Base-by-base conservation (phyloP, 2,797 vertebrate genomes). In the Buceros bicornis region DNA sequence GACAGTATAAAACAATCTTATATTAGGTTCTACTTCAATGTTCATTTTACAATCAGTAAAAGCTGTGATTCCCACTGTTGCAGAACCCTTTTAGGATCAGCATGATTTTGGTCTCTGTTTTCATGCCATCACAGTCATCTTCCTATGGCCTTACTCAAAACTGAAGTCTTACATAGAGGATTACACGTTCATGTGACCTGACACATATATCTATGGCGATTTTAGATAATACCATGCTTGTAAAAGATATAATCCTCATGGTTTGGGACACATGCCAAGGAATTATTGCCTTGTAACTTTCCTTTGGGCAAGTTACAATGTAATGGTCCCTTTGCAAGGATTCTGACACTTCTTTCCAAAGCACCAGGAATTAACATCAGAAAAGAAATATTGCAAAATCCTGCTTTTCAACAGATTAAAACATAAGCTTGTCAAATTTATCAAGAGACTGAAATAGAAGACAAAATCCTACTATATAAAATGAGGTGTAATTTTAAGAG, bases 391-490 rank as follows among this genome's bases (percentile, higher is more conserved):
- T 7, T 82, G 51, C 50, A 83, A 94, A 95, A 93, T 48, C 31
- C 60, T 73, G 26, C 24, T 84, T 91, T 95, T 84, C 56, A 37
- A 74, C 79, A 51, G 77, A 82, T 89, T 90, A 89, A 77, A 94
- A 66, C 16, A 82, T 73, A 94, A 91, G 16, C 73, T 91, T 79
- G 9, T 18, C 40, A 90, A 93, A 84, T 57, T 40, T 87, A 58
- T 89, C 60, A 91, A 92, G 45, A 89, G 67, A 64, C n/a, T 80
- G 64, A 94, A 94, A 90, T 42, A 93, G 51, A 90, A 77, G n/a
- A 76, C 50, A 77, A 87, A 91, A 88, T 92, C 64, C 37, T 80
- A 18, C 42, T 71, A 17, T 54, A 84, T 67, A 84, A 82, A 91
- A 93, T 58, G 43, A 78, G 21, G 56, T 69, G 7, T 26, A 82